Percentiles rank a stretch among this genome's conserved stretches.
These are phyloP conservation scores for Micrastur ruficollis DNA, from an alignment of 2,797 vertebrate genomes.

Conservation along the genomic window DNA sequence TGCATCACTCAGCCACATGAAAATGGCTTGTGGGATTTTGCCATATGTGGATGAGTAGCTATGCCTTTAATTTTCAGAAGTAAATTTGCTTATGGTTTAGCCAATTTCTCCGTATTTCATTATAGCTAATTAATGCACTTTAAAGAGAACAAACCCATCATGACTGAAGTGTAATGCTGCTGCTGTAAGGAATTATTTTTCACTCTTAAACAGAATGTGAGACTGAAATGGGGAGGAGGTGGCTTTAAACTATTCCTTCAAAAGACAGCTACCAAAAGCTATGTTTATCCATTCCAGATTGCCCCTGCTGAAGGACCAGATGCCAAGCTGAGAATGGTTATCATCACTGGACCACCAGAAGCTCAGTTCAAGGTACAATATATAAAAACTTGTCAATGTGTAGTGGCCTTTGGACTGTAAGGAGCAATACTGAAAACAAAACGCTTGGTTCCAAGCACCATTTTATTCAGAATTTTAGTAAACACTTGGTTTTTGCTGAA, in stretches of 20 bases:
- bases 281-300: conserved; percentile 80
- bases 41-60: neutral
- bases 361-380: conserved; percentile 96
- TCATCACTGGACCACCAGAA: conserved; percentile 95
- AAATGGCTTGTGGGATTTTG: neutral
- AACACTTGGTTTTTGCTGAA: neutral
- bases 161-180: conserved; percentile 30
- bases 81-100: conserved; percentile 3
- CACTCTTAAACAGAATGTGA: conserved; percentile 52
- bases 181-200: conserved; percentile 7
- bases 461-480: neutral
- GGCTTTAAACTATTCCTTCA: conserved; percentile 36
- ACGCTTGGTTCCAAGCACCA: neutral
- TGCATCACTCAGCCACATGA: neutral
- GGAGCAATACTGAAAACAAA: neutral
- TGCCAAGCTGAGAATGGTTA: conserved; percentile 94
- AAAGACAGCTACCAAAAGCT: conserved; percentile 29
- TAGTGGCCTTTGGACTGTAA: neutral
- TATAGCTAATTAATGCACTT: conserved; percentile 29
- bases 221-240: conserved; percentile 14
- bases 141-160: neutral
- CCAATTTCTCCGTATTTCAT: neutral
- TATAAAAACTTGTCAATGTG: neutral
- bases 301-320: conserved; percentile 94
- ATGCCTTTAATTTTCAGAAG: conserved; percentile 25